Base-by-base conservation (phyloP, 37 sponge, comb jelly and placozoan species). In the Ianthella basta region DNA sequence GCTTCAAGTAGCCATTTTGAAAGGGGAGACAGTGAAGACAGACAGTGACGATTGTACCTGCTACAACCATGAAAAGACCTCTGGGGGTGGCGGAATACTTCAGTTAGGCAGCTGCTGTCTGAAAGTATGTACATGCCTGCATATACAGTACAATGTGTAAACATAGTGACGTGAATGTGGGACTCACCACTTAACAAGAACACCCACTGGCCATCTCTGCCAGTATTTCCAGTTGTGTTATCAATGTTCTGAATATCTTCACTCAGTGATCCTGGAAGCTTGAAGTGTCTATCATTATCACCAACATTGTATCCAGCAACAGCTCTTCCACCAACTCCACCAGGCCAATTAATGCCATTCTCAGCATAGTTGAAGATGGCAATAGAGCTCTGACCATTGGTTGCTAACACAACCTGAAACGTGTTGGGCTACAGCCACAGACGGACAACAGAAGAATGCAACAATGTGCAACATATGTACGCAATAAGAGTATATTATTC, bases 391-490 rank as follows among this genome's bases (percentile, higher is more conserved):
- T 2, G 23, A 12, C 82, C 30, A 57, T 81, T 33, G 6, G 82
- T 81, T 56, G 82, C 82, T 24, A 81, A 10, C 12, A 81, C 60
- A 57, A 55, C 25, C n/a, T 81, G 82, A 78, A 55, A 78, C 1
- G 54, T 50, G 56, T 78, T 69, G 25, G 8, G 27, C 63, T 61
- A 12, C 63, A 61, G n/a, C 27, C 27, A 10, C 12, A 10, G 63
- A 61, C 8, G 27, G 50, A 44, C 50, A 44, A 44, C 50, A 44
- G 6, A 44, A 44, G 50, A 6, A 1, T 3, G 70, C 34, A 30
- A 34, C 29, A 32, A 69, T 69, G 70, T 69, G 29, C 70, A 30
- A 1, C 19, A 30, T 69, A 69, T 35, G 6, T 69, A 1, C 70
- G 34, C 25, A 61, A 25, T 10, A 25, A 27, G 63, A 32, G 34